phyloP scores from a whole-genome alignment of 2,797 vertebrate species.

The Taeniopygia guttata region DNA sequence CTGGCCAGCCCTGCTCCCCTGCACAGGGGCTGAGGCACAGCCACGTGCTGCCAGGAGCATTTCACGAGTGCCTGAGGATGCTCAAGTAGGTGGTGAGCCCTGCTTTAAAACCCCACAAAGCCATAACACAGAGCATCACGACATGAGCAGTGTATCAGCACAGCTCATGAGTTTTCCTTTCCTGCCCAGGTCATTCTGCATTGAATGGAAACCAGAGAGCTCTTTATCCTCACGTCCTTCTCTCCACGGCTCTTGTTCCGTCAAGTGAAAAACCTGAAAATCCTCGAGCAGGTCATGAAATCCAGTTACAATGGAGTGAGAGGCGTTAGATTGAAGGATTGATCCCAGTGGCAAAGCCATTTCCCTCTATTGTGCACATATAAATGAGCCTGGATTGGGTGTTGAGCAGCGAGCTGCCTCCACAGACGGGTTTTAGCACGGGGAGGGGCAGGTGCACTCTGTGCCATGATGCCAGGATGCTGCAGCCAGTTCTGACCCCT shows the following conservation, averaged over 20 bases:
- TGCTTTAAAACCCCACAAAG: background rate
- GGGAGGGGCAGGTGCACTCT: background rate
- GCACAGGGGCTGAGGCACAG: background rate
- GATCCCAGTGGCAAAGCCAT: constrained; percentile 68
- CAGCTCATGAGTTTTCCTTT: background rate
- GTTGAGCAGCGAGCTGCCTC: constrained; percentile 27
- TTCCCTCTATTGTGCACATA: constrained; percentile 58
- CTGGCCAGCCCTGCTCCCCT: background rate
- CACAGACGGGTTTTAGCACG: background rate
- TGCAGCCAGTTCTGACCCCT: background rate
- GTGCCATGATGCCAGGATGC: background rate
- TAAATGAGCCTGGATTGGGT: constrained; percentile 60
- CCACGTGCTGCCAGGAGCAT: rapidly evolving
- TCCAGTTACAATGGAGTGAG: constrained; percentile 66
- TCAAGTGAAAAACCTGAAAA: constrained; percentile 49
- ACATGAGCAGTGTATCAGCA: background rate
- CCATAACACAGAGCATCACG: background rate
- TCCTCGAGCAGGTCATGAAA: constrained; percentile 39
- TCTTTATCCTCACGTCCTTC: background rate
- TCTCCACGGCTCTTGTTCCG: constrained; percentile 16
- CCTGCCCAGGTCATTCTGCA: background rate
- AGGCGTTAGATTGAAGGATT: constrained; percentile 71
- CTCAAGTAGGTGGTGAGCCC: background rate
- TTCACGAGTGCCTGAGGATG: background rate
- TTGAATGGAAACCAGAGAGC: background rate